These are phyloP conservation scores for Oceanites oceanicus DNA, from an alignment of 2,113 vertebrate genomes.

Conservation along the genomic window DNA sequence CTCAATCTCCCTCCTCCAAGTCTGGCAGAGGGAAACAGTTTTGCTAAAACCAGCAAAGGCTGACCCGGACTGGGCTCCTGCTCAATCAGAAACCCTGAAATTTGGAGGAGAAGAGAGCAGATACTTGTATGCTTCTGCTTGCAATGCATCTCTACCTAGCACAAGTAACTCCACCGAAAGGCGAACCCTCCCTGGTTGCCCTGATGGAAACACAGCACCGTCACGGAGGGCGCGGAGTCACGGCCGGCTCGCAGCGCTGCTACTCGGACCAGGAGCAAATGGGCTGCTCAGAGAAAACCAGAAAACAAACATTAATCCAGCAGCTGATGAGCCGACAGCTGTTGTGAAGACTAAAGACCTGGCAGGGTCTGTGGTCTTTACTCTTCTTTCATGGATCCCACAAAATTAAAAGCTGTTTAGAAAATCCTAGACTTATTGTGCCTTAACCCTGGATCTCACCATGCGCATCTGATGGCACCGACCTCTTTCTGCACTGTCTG, in stretches of 20 bases:
- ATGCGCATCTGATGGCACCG: fast-evolving
- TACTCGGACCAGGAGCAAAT: neutral
- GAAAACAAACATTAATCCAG: neutral
- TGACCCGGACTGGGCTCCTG: neutral
- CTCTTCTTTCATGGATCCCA: neutral
- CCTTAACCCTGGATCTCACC: neutral
- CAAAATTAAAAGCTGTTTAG: neutral
- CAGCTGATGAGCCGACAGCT: neutral
- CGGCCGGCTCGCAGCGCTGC: neutral
- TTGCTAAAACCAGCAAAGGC: neutral
- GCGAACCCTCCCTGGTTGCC: fast-evolving
- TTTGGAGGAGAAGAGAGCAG: neutral
- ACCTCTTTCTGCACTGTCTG: neutral
- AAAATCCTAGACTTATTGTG: neutral
- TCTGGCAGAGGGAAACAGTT: fast-evolving
- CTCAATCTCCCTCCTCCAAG: neutral
- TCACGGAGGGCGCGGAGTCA: fast-evolving
- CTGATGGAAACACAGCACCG: neutral
- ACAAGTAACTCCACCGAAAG: neutral
- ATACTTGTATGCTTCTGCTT: neutral
- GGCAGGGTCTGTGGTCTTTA: neutral
- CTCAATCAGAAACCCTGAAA: neutral
- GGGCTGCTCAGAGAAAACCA: neutral
- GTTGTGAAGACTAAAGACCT: neutral
- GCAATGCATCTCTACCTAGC: neutral